A percentile compares a stretch with the other conserved stretches of the same genome.
phyloP scores from a whole-genome alignment of 1,140 invertebrate genomes.

The Heliothis subflexa region DNA sequence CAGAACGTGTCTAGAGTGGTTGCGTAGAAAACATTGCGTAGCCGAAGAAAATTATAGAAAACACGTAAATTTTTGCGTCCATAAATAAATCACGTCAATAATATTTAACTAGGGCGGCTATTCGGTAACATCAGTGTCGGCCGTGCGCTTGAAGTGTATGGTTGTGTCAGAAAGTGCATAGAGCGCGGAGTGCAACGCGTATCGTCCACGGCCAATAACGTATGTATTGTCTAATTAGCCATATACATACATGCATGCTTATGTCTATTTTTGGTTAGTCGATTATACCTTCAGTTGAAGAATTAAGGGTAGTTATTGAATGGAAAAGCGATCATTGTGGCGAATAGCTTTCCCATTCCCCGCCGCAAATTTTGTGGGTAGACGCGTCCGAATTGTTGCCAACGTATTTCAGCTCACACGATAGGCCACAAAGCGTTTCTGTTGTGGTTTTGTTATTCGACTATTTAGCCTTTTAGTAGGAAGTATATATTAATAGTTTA shows the following conservation, averaged over 20 bases:
- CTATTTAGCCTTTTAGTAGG: constrained; percentile 21
- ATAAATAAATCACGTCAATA: constrained; percentile 38
- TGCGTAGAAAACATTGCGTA: not conserved
- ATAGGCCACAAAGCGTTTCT: constrained; percentile 19
- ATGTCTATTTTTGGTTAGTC: not conserved
- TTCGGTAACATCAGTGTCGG: constrained; percentile 30
- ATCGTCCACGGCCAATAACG: not conserved
- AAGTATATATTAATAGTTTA: constrained; percentile 12
- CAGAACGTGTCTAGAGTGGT: not conserved
- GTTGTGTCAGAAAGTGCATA: constrained; percentile 34
- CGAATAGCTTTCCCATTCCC: not conserved
- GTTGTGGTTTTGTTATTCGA: constrained; percentile 29
- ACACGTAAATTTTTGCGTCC: constrained; percentile 6
- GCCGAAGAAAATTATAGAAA: not conserved
- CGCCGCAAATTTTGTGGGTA: constrained; percentile 7
- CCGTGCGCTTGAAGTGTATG: constrained; percentile 31
- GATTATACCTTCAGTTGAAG: not conserved
- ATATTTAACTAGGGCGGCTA: constrained; percentile 39
- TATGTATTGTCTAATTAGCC: constrained; percentile 17
- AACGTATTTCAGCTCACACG: constrained; percentile 8
- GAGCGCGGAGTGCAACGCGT: not conserved
- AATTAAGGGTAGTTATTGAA: constrained; percentile 12
- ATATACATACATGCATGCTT: not conserved
- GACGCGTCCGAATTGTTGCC: not conserved
- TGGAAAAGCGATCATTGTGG: constrained; percentile 9